Base-by-base conservation (phyloP, 1,140 invertebrate genomes). In the Ladona fulva region DNA sequence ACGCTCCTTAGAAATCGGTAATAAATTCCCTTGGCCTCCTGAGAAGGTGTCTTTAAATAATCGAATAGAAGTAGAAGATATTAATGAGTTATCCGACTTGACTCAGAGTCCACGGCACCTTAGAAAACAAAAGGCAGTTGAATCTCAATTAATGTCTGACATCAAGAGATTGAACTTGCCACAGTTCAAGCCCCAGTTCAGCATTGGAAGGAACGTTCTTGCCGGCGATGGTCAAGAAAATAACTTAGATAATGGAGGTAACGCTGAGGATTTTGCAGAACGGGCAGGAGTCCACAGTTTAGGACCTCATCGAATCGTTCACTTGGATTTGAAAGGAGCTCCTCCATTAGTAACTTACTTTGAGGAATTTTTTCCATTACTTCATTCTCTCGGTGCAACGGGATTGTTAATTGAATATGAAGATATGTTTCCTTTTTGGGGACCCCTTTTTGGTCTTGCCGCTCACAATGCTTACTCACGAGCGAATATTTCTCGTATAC, bases 381-480 rank as follows among this genome's bases (percentile, higher is more conserved):
- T 75, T 25, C 24, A 75, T 14, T 1, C 24, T 19, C 37, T 75
- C 10, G 74, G 74, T 14, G 24, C 74, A 10, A 75, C 74, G 1
- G 74, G 74, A 19, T 75, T 75, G 29, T 25, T 75, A 5, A 75
- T 92, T n/a, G 91, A 92, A 82, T 92, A 90, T 86, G 91, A 92
- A 84, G 91, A 92, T 79, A 91, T 89, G 87, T 92, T 92, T 81
- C 91, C 91, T 3, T 92, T 88, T 81, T 82, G 81, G 74, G 89
- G 86, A 16, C 80, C 83, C 12, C 80, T 82, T 1, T 77, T 79
- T 37, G 80, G 81, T 37, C n/a, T 81, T 83, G 12, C 81, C 88
- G 81, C 84, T 3, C 81, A 83, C 24, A 86, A 89, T 83, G 87
- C 88, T 24, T 91, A 91, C 81, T 86, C 83, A 11, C 80, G 82